These are phyloP conservation scores for Rhinoptilus africanus DNA, from an alignment of 2,113 vertebrate genomes.

Conservation along the genomic window DNA sequence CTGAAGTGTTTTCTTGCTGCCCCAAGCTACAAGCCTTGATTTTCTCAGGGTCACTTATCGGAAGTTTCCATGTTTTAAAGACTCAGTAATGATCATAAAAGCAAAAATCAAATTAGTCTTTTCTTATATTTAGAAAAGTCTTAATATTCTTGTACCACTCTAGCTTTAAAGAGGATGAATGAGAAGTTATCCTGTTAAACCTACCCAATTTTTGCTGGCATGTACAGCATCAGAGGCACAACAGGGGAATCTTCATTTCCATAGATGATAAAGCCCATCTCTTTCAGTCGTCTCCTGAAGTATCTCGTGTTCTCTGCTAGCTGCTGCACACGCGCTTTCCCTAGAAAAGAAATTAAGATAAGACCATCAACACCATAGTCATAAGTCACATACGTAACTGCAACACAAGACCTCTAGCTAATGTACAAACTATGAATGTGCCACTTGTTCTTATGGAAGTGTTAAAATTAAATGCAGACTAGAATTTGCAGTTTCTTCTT, in stretches of 20 bases:
- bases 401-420: neutral
- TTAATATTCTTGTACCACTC: neutral
- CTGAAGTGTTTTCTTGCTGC: neutral
- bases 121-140: neutral
- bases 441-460: neutral
- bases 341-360: conserved; percentile 61
- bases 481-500: neutral
- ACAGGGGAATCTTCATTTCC: conserved; percentile 95
- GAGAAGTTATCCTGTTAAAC: neutral
- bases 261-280: conserved; percentile 96
- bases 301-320: conserved; percentile 91
- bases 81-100: neutral
- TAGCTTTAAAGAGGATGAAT: neutral
- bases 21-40: neutral
- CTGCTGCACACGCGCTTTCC: conserved; percentile 84
- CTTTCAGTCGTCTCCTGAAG: conserved; percentile 87
- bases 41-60: neutral
- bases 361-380: neutral
- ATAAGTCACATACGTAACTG: neutral
- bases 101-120: neutral
- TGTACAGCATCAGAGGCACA: conserved; percentile 96
- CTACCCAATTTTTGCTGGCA: conserved; percentile 97
- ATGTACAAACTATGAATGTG: neutral
- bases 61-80: neutral
- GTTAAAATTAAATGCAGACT: neutral